Evolutionary conservation across 2,888 invertebrate species (phyloP), one percentile per base, ranked within the genome.

Genomic region (Calephelis perditalis): DNA sequence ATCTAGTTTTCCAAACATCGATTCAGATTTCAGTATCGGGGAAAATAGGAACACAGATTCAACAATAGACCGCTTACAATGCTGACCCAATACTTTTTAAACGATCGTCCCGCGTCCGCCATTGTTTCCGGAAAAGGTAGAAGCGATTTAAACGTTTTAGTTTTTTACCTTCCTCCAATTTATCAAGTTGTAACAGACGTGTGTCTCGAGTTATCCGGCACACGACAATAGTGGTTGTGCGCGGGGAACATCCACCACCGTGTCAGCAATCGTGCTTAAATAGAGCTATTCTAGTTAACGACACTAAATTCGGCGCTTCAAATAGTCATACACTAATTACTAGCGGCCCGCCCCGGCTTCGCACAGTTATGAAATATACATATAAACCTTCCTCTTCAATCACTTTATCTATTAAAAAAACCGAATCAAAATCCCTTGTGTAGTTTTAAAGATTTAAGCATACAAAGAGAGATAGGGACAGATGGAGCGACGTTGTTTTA

Each of bases 181-280:
- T 77, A 81, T 84, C 82, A 84, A 75, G 76, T 70, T 64, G 68
- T 68, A 68, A 71, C 71, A 69, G 71, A 70, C 75, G 79, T 76
- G 76, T 75, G 75, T 77, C 73, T 72, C 73, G 72, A 69, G 68
- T 67, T 73, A 70, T 76, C 75, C 76, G 75, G 73, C 68, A 68
- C 67, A 72, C 70, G 73, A 82, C 79, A 81, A 81, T 78, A 70
- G 78, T 71, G 72, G 71, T 72, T 72, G 70, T 72, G 70, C 74
- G 71, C 68, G 71, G 69, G 69, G 68, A 68, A 69, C 74, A 75
- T 71, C 73, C 64, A 63, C 69, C 71, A 73, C 72, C 71, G 69
- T 72, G 78, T 82, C 81, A 81, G 80, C 82, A 78, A 78, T 76
- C 74, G 73, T 72, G 75, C 73, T 77, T 72, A 76, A 76, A 77